phyloP scores from a whole-genome alignment of 1,140 invertebrate species.

The Akabosia matsudoensis region DNA sequence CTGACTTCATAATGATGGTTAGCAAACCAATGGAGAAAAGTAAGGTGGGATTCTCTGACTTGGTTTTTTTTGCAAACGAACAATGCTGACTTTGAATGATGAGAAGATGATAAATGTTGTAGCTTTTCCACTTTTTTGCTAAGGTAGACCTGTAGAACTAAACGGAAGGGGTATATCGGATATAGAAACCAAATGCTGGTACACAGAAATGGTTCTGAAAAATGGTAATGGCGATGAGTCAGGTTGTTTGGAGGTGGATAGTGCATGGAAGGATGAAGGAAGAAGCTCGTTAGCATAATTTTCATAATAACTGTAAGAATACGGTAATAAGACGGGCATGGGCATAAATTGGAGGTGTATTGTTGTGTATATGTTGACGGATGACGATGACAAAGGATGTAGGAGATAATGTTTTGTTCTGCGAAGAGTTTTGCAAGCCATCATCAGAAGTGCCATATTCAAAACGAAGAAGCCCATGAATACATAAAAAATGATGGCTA shows the following conservation, averaged over 20 bases:
- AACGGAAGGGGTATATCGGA: constrained; percentile 10
- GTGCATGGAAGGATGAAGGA: background rate
- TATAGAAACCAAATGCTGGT: no score
- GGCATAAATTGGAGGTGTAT: background rate
- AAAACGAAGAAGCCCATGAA: no score
- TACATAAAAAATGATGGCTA: no score
- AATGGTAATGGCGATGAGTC: constrained; percentile 16
- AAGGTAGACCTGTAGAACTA: background rate
- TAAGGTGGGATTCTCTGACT: background rate
- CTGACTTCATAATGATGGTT: background rate
- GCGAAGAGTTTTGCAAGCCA: no score
- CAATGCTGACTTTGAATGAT: background rate
- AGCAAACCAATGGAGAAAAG: background rate
- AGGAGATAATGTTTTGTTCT: no score
- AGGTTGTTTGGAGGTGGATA: no score
- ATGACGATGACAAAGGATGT: background rate
- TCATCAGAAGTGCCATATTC: no score
- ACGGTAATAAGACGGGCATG: background rate
- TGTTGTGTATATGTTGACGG: background rate
- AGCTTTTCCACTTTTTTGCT: background rate
- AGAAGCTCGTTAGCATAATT: background rate
- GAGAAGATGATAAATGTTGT: background rate
- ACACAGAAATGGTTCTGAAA: background rate
- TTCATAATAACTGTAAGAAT: background rate
- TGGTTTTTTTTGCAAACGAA: background rate